A percentile compares a stretch with the other conserved stretches of the same genome.
These are phyloP conservation scores for Tridacna gigas DNA, from an alignment of 2,888 invertebrate species.

Conservation along the genomic window DNA sequence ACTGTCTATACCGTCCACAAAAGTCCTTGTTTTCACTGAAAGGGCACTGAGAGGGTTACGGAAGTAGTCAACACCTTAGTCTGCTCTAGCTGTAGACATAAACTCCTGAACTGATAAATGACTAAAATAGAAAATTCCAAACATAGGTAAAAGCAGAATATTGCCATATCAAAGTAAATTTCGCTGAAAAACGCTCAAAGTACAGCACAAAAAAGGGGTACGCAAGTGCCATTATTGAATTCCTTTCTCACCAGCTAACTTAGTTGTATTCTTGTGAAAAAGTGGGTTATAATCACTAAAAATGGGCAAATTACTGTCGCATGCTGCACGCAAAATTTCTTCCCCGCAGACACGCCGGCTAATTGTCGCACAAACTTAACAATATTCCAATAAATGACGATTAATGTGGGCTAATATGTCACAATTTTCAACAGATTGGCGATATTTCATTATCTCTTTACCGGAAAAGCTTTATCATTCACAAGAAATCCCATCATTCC, in stretches of 20 bases:
- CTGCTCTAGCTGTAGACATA: no score
- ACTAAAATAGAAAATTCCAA: no score
- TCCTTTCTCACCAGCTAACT: background rate
- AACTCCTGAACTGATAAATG: no score
- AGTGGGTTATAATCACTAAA: conserved; percentile 20
- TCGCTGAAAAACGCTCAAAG: no score
- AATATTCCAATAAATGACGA: conserved; percentile 40
- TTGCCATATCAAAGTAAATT: no score
- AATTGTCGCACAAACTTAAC: conserved; percentile 24
- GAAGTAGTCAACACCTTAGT: no score
- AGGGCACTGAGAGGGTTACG: no score
- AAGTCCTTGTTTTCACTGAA: no score
- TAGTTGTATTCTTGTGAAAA: conserved; percentile 22
- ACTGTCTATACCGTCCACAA: no score
- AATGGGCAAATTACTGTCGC: conserved; percentile 28
- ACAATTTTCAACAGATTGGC: conserved; percentile 19
- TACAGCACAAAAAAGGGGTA: background rate
- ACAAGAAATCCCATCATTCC: conserved; percentile 26
- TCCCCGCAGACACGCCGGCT: conserved; percentile 8
- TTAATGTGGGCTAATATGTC: conserved; percentile 44
- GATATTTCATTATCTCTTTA: conserved; percentile 18
- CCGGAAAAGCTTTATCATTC: conserved; percentile 24
- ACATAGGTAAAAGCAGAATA: no score
- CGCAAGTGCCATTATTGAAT: background rate
- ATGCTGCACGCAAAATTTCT: conserved; percentile 32